Base-by-base conservation (phyloP, 2,888 invertebrate genomes). In the Oscheius sp. region DNA sequence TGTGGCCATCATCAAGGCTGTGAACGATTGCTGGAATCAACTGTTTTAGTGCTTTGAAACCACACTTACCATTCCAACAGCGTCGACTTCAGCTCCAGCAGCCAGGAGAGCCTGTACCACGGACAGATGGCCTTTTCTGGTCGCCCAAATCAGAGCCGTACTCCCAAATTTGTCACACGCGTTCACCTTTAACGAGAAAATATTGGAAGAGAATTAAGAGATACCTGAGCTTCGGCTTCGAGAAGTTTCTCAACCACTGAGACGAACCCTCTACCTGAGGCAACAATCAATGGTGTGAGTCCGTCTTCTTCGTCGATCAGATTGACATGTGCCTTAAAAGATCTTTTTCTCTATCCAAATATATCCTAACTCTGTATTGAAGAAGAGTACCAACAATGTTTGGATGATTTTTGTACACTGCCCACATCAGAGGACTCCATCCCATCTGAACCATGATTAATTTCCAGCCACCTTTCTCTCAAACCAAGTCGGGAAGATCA, bases 391-490 rank as follows among this genome's bases (percentile, higher is more conserved):
- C 92, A 51, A 94, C 96, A 77, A 94, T 92, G 51, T 94, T 90
- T 11, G 88, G 85, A 53, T 90, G 90, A 7, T 95, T 96, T 90
- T 96, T 96, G 91, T 99, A 99, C 9, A 95, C 93, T 0, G 96
- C 95, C 98, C 98, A 99, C 94, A 98, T 95, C 73, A 99, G 92
- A 0, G 97, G 93, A 2, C 96, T 94, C 98, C 98, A 99, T 51
- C 95, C 96, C 83, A 96, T 96, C 78, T 83, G 68, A 65, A 79
- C 21, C 7, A 42, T 42, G 3, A 5, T 42, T 7, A 7, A 9
- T 57, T 57, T 11, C 2, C 37, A 37, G 33, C 51, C 42, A 5
- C 9, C 2, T 9, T 33, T 50, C 58, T 21, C 71, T 58, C 59
- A 9, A n/a, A 79, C 79, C 63, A 83, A 72, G 76, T 84, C 84